Evolutionary conservation across 2,888 invertebrate genomes (phyloP).

Genomic region (Cataglyphis albicans): DNA sequence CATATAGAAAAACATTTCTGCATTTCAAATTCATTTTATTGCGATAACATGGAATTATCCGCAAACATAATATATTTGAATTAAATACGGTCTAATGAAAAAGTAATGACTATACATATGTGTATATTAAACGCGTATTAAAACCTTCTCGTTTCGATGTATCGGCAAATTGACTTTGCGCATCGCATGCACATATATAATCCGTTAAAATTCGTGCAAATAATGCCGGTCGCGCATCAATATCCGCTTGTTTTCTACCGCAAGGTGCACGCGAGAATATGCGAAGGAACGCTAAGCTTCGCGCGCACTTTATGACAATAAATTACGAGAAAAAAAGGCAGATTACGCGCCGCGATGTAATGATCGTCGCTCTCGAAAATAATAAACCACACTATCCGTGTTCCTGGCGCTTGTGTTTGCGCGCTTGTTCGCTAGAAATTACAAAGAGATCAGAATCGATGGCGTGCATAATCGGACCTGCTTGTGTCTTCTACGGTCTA

Average conservation of each 20-base stretch:
- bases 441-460: constrained; percentile 73
- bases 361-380: constrained; percentile 58
- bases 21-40: background rate
- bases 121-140: constrained; percentile 9
- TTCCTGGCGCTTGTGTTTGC: background rate
- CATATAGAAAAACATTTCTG: background rate
- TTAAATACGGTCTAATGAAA: constrained; percentile 36
- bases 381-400: constrained; percentile 51
- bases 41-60: constrained; percentile 21
- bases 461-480: constrained; percentile 68
- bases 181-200: constrained; percentile 36
- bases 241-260: constrained; percentile 31
- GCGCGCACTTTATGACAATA: constrained; percentile 21
- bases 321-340: constrained; percentile 40
- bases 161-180: constrained; percentile 38
- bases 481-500: constrained; percentile 71
- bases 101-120: background rate
- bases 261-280: constrained; percentile 10
- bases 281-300: constrained; percentile 15
- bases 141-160: constrained; percentile 20
- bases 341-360: constrained; percentile 61
- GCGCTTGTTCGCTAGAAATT: constrained; percentile 56
- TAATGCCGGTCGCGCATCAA: constrained; percentile 38
- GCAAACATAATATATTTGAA: background rate
- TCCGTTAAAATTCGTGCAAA: constrained; percentile 45